phyloP scores from a whole-genome alignment of 2,888 invertebrate genomes.

The Oligia fasciuncula region DNA sequence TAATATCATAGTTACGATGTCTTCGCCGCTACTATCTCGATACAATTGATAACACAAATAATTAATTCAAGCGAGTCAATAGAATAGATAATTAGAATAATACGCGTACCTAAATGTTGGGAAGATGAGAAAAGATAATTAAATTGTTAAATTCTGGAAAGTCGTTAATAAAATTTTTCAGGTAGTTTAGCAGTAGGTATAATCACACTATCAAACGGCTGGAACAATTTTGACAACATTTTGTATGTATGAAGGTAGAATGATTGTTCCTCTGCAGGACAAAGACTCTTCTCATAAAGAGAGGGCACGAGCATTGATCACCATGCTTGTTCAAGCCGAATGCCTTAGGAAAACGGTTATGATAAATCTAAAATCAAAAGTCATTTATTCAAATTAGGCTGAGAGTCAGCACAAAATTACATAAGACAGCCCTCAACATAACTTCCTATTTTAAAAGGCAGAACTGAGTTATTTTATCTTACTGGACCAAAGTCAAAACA shows the following conservation, averaged over 20 bases:
- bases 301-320: neutral
- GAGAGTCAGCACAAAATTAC: too few species aligned
- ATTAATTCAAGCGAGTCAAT: neutral
- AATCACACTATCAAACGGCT: too few species aligned
- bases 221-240: too few species aligned
- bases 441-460: neutral
- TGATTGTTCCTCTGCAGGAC: neutral
- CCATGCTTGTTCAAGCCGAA: too few species aligned
- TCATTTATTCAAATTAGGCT: too few species aligned
- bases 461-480: neutral
- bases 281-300: neutral
- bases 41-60: neutral
- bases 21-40: neutral
- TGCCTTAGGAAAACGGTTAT: neutral
- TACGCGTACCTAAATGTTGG: too few species aligned
- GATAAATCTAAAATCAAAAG: too few species aligned
- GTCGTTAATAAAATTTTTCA: neutral
- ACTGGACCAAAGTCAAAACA: slow-evolving; percentile 2
- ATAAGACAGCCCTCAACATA: too few species aligned
- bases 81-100: neutral
- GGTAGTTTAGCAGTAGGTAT: neutral
- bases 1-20: neutral
- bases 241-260: too few species aligned
- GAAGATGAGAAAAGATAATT: neutral
- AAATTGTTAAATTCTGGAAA: neutral